Evolutionary conservation across 2,888 invertebrate species (phyloP), one percentile per base, ranked within the genome.

Genomic region (Orchestes rusci): DNA sequence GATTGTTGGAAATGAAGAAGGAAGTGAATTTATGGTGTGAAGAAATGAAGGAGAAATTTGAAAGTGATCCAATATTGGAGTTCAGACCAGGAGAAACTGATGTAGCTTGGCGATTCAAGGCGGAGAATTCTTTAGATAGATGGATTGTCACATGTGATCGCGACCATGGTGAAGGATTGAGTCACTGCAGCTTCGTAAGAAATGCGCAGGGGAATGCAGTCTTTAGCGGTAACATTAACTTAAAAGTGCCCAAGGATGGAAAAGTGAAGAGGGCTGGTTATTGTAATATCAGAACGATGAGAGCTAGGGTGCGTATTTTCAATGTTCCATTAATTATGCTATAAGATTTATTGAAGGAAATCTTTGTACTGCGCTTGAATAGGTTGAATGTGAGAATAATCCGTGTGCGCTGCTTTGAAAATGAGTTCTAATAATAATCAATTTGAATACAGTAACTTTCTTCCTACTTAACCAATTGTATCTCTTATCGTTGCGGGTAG

Each of bases 151-250:
- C 87, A 0, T 69, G 76, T 40, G 95, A 95, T 63, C 80, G 76
- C 47, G 91, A 93, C 66, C 82, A 88, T 59, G 76, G 78, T 44
- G 80, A 88, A 62, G 94, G 94, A 0, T 79, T 72, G 59, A 92
- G 91, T 63, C 67, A 57, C 20, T 82, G 82, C 44, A 67, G 69
- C 4, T 70, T 94, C 12, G 72, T 76, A 13, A 67, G 84, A 53
- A 85, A 84, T 54, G 69, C 73, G 23, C 70, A 77, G 2, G 86
- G 84, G 0, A 77, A 80, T 45, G 88, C 76, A 1, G 61, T 82
- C 16, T 90, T 90, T 64, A 75, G 79, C 49, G 91, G 91, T 0
- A 68, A 73, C 46, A 66, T 90, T 7, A 78, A 76, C 59, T 75
- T 80, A 1, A 74, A 77, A 45, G 71, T 84, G 8, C 84, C 90